These are phyloP conservation scores for Epistrophella euchroma DNA, from an alignment of 2,888 invertebrate species.

Conservation along the genomic window DNA sequence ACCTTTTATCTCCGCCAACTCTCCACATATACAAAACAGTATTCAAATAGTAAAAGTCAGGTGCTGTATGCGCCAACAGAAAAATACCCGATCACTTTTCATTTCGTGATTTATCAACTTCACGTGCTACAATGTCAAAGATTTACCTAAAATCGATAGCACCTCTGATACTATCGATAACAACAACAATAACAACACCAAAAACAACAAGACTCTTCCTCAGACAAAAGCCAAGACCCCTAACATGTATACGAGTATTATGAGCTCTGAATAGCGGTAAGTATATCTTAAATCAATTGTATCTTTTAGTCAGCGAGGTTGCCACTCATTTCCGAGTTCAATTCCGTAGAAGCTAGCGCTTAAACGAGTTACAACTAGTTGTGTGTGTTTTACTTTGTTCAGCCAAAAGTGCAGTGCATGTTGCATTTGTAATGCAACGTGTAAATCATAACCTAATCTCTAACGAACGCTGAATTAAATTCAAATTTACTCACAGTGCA, in stretches of 20 bases:
- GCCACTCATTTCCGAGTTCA: slow-evolving; percentile 67
- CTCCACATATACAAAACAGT: slow-evolving; percentile 7
- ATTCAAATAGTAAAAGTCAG: slow-evolving; percentile 68
- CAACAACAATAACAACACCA: background rate
- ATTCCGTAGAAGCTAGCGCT: background rate
- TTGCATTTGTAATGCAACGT: slow-evolving; percentile 58
- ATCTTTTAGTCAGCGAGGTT: slow-evolving; percentile 40
- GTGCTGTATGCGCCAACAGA: slow-evolving; percentile 61
- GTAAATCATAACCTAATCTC: slow-evolving; percentile 74
- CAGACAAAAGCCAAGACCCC: slow-evolving; percentile 24
- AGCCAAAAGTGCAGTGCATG: slow-evolving; percentile 37
- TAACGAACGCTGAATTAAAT: slow-evolving; percentile 72
- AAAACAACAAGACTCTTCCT: slow-evolving; percentile 11
- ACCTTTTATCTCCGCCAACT: slow-evolving; percentile 36
- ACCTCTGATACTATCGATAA: slow-evolving; percentile 56
- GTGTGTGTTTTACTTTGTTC: background rate
- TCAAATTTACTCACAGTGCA: slow-evolving; percentile 66
- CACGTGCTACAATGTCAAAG: slow-evolving; percentile 67
- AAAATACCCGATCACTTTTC: slow-evolving; percentile 67
- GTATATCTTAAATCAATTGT: slow-evolving; percentile 65
- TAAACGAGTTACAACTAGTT: slow-evolving; percentile 23
- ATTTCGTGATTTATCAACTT: slow-evolving; percentile 76
- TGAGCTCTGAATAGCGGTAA: slow-evolving; percentile 28
- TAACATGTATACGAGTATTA: background rate
- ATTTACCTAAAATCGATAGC: slow-evolving; percentile 68